Evolutionary conservation across 2,797 vertebrate species (phyloP).

Genomic region (Sebastolobus alascanus): DNA sequence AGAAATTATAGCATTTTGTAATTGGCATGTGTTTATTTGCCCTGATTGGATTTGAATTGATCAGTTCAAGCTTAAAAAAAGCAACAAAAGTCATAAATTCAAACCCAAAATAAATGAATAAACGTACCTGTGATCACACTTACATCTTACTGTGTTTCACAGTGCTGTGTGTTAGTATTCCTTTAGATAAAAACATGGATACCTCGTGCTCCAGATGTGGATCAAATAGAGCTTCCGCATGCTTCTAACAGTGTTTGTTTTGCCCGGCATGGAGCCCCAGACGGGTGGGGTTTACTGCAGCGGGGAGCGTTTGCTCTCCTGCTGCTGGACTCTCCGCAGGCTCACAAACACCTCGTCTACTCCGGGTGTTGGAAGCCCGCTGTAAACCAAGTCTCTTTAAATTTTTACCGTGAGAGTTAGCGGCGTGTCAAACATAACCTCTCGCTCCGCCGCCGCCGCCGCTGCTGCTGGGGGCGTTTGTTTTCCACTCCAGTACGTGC

Average conservation of each 20-base stretch:
- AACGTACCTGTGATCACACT: no score
- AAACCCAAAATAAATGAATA: no score
- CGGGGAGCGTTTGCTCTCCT: slow-evolving; percentile 26
- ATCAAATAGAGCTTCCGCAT: neutral
- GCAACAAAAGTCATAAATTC: no score
- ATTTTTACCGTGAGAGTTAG: slow-evolving; percentile 45
- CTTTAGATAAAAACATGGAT: neutral
- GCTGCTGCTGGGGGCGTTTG: slow-evolving; percentile 56
- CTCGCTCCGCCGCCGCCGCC: slow-evolving; percentile 20
- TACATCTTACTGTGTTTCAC: no score
- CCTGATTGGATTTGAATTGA: no score
- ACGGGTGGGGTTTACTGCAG: slow-evolving; percentile 52
- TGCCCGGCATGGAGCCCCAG: slow-evolving; percentile 11
- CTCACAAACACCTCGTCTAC: slow-evolving; percentile 16
- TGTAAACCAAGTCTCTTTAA: slow-evolving; percentile 48
- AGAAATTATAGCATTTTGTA: no score
- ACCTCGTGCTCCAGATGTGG: neutral
- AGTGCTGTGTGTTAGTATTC: no score
- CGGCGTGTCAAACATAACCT: slow-evolving; percentile 52
- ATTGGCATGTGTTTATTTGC: no score
- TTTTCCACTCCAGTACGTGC: slow-evolving; percentile 67
- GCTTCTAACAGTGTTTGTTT: slow-evolving; percentile 38
- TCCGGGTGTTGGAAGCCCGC: slow-evolving; percentile 23
- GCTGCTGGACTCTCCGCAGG: slow-evolving; percentile 33
- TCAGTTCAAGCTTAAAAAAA: no score